phyloP scores from a whole-genome alignment of 1,140 invertebrate species.

The Leptonema lineaticorne region DNA sequence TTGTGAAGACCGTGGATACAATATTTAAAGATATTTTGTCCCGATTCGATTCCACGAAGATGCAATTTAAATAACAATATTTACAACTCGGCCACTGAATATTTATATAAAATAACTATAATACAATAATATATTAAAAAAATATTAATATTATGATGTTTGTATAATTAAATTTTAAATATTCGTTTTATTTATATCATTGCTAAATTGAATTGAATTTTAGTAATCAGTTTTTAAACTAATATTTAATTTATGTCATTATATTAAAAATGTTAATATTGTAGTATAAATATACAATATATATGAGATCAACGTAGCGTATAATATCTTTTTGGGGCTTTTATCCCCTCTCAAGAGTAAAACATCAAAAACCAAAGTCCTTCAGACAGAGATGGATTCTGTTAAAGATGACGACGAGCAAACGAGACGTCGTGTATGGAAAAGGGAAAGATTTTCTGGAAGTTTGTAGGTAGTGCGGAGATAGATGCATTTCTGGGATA shows the following conservation, averaged over 20 bases:
- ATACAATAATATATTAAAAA: no score
- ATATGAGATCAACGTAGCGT: constrained; percentile 3
- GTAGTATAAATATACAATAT: no score
- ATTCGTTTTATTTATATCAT: no score
- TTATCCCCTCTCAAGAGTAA: background rate
- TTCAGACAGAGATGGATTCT: constrained; percentile 12
- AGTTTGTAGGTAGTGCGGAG: constrained; percentile 8
- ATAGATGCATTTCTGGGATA: constrained; percentile 3
- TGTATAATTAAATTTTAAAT: no score
- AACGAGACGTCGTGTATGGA: background rate
- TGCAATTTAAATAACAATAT: no score
- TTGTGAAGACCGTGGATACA: constrained; percentile 9
- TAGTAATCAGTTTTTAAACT: no score
- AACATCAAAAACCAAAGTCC: constrained; percentile 29
- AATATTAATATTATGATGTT: no score
- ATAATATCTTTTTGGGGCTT: background rate
- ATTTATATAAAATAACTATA: no score
- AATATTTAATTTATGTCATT: no score
- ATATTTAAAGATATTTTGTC: constrained; percentile 4
- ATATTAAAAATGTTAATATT: no score
- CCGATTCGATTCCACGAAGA: background rate
- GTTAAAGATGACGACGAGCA: background rate
- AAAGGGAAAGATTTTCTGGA: constrained; percentile 26
- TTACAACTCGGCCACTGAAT: no score
- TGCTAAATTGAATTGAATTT: no score